phyloP scores from a whole-genome alignment of 2,113 vertebrate genomes.

The Mohoua ochrocephala region DNA sequence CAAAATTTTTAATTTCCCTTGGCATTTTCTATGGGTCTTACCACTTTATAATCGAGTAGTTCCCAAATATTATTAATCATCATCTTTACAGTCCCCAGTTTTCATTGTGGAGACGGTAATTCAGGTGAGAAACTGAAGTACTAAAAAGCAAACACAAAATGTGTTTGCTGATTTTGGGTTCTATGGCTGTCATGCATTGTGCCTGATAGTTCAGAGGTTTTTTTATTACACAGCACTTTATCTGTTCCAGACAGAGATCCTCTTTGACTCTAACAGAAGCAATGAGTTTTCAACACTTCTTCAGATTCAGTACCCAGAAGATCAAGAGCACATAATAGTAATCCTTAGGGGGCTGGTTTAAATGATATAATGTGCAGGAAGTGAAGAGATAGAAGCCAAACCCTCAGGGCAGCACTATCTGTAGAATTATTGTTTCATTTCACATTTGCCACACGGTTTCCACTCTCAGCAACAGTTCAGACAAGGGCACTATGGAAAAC shows the following conservation, averaged over 20 bases:
- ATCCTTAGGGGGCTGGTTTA: background rate
- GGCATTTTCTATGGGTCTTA: background rate
- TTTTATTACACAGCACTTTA: background rate
- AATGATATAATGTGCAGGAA: background rate
- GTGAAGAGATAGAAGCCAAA: background rate
- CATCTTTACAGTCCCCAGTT: background rate
- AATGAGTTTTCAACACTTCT: background rate
- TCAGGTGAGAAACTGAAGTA: background rate
- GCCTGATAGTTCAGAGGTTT: background rate
- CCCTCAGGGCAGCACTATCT: background rate
- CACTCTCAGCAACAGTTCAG: background rate
- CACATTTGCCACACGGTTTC: background rate
- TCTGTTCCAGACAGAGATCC: background rate
- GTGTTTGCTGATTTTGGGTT: background rate
- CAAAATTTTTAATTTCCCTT: background rate
- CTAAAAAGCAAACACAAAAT: background rate
- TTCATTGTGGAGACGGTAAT: background rate
- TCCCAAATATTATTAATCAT: background rate
- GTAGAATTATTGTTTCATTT: background rate
- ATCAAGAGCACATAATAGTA: background rate
- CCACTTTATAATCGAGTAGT: background rate
- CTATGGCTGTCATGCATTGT: background rate
- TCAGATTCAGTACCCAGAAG: background rate
- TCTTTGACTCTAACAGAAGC: background rate
- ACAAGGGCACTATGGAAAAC: background rate